Percentiles rank a stretch among this genome's conserved stretches.
Evolutionary conservation across 2,888 invertebrate genomes (phyloP).

Genomic region (Entomobrya proxima): DNA sequence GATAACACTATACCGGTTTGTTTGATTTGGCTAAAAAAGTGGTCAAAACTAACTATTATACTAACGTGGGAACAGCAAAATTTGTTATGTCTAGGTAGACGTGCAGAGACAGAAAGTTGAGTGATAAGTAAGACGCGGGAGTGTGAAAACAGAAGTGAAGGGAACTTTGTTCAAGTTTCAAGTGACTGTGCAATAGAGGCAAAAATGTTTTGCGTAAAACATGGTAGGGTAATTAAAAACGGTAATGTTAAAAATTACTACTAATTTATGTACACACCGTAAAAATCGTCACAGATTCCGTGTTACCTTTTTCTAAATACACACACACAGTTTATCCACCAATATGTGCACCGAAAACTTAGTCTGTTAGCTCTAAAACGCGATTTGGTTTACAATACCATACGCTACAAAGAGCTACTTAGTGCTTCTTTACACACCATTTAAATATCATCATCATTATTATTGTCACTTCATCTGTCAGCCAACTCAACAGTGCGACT

Average conservation of each 20-base stretch:
- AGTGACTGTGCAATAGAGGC: conserved; percentile 64
- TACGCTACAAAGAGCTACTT: not conserved
- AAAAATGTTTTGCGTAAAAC: conserved; percentile 3
- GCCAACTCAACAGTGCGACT: no score
- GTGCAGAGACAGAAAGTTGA: not conserved
- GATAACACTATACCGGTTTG: no score
- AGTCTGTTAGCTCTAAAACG: not conserved
- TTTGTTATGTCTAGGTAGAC: no score
- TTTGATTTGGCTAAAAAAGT: no score
- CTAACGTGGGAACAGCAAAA: no score
- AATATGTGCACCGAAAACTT: not conserved
- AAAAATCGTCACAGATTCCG: not conserved
- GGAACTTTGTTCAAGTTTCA: conserved; percentile 2
- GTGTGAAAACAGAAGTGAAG: not conserved
- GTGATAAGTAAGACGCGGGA: not conserved
- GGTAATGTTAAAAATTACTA: not conserved
- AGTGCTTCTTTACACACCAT: not conserved
- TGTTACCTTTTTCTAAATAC: no score
- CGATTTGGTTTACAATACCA: not conserved
- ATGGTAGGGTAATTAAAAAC: not conserved
- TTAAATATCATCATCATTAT: not conserved
- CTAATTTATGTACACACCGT: no score
- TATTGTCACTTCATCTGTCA: not conserved
- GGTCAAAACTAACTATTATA: no score
- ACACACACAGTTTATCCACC: no score